A percentile compares a stretch with the other conserved stretches of the same genome.
Evolutionary conservation across 2,113 vertebrate genomes (phyloP).

Genomic region (Pygoscelis antarcticus): DNA sequence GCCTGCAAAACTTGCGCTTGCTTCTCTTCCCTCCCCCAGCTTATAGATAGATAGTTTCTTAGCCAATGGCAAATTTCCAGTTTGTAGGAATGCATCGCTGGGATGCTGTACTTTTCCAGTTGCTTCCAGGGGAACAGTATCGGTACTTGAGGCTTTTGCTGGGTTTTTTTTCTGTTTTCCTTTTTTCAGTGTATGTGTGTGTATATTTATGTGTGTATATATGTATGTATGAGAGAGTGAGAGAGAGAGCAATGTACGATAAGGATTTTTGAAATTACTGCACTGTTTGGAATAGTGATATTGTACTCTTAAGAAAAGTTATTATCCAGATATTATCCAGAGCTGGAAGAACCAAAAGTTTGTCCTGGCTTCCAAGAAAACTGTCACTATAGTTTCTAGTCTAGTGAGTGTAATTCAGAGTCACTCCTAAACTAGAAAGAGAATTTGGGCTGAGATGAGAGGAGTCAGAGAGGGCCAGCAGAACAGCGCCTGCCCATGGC

Average conservation of each 20-base stretch:
- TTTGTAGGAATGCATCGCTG: neutral
- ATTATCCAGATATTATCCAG: neutral
- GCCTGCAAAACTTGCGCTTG: neutral
- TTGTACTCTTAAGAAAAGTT: neutral
- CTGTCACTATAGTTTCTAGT: neutral
- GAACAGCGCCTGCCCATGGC: neutral
- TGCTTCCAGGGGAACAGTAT: neutral
- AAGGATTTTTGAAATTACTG: neutral
- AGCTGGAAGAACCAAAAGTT: neutral
- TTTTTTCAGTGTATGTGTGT: neutral
- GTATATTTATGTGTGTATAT: accelerated
- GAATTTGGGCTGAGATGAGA: neutral
- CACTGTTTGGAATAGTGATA: neutral
- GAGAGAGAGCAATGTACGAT: neutral
- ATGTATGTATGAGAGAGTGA: neutral
- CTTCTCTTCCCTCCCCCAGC: neutral
- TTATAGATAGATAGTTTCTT: neutral
- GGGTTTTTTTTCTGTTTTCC: neutral
- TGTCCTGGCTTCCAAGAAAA: neutral
- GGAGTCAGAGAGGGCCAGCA: neutral
- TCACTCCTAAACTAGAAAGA: neutral
- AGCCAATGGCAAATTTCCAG: neutral
- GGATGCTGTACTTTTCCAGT: conserved; percentile 13
- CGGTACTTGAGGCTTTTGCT: neutral
- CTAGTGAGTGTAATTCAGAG: neutral